Conservation (phyloP, 2,797 vertebrate genomes). For the Petrocephalus schoutedeni region DNA sequence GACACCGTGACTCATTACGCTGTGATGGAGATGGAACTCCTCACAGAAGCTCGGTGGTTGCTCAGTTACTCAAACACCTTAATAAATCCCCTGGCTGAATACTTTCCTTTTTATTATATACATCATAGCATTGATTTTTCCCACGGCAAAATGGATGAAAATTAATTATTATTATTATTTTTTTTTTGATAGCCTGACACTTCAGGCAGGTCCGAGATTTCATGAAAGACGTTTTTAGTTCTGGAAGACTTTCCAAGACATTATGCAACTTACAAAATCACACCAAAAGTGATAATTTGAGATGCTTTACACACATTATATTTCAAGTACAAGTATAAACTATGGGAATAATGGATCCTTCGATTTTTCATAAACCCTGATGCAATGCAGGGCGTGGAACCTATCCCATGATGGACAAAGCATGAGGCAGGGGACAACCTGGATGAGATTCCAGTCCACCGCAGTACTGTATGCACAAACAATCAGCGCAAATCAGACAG, state of each 20-base stretch:
- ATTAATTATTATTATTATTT: background rate
- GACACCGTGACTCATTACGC: conserved; percentile 15
- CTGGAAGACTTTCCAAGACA: background rate
- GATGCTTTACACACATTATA: background rate
- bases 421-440: background rate
- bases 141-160: conserved; percentile 14
- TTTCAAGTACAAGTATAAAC: background rate
- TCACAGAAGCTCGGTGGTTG: background rate
- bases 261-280: background rate
- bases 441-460: background rate
- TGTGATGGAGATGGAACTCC: background rate
- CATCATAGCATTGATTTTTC: conserved; percentile 20
- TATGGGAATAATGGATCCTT: background rate
- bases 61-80: conserved; percentile 22
- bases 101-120: background rate
- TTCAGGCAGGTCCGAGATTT: background rate
- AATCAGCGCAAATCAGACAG: background rate
- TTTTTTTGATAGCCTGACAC: background rate
- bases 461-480: background rate
- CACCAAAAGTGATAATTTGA: conserved; percentile 3
- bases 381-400: background rate
- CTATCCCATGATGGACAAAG: background rate
- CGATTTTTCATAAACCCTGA: background rate
- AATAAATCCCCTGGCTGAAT: background rate
- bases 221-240: conserved; percentile 3